phyloP scores from a whole-genome alignment of 2,113 vertebrate species.

The Ptyas mucosa region DNA sequence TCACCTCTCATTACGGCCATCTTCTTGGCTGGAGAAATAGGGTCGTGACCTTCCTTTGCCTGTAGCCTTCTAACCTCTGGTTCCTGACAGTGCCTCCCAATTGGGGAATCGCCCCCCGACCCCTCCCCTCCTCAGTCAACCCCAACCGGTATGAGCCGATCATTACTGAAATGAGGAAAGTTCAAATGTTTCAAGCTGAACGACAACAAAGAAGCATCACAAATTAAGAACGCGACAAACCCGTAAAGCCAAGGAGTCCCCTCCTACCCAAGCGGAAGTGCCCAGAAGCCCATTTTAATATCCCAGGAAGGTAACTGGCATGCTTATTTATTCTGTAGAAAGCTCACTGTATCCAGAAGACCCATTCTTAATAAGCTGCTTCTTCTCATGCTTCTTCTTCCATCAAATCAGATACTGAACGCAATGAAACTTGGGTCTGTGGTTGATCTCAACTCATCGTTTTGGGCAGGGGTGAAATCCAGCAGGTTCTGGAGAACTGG shows the following conservation, averaged over 20 bases:
- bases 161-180: not conserved
- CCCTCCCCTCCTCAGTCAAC: not conserved
- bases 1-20: constrained; percentile 69
- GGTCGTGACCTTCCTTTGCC: constrained; percentile 71
- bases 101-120: constrained; percentile 20
- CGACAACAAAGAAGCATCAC: not conserved
- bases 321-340: not conserved
- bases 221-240: not conserved
- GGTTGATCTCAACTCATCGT: not conserved
- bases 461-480: not conserved
- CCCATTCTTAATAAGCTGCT: not conserved
- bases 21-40: constrained; percentile 65
- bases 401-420: not conserved
- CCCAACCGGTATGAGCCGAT: not conserved
- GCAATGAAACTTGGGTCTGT: not conserved
- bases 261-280: not conserved
- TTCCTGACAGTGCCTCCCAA: constrained; percentile 30
- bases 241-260: not conserved
- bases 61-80: constrained; percentile 52
- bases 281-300: not conserved
- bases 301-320: not conserved
- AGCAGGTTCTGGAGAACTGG: no score
- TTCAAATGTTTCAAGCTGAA: not conserved
- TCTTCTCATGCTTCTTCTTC: not conserved
- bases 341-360: not conserved